These are phyloP conservation scores for Malurus melanocephalus DNA, from an alignment of 2,113 vertebrate genomes.

Conservation along the genomic window DNA sequence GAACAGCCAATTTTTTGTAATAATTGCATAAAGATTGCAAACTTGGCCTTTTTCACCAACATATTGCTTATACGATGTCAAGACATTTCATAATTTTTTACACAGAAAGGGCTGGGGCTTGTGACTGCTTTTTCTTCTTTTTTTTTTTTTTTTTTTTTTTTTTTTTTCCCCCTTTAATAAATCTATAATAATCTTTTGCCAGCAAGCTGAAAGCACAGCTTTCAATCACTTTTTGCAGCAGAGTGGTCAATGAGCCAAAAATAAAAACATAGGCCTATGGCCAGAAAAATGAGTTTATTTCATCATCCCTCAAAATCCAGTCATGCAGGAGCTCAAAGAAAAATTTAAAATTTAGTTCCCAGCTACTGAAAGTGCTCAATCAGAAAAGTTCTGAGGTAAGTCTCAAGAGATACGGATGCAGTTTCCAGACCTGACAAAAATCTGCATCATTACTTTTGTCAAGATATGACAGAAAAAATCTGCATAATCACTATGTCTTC, in stretches of 20 bases:
- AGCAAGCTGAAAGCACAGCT: neutral
- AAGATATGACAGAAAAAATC: neutral
- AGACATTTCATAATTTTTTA: neutral
- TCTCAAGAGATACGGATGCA: neutral
- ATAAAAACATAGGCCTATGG: neutral
- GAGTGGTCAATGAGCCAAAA: neutral
- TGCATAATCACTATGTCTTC: neutral
- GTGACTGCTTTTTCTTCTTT: accelerated
- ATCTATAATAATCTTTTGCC: neutral
- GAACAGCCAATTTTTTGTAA: neutral
- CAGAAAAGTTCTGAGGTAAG: neutral
- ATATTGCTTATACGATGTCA: neutral
- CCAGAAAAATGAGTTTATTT: neutral
- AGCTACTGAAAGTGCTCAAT: neutral
- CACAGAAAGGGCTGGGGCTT: neutral
- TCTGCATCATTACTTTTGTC: neutral
- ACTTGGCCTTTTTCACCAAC: neutral
- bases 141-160: too few relatives aligned
- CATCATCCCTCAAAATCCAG: neutral
- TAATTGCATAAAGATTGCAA: neutral
- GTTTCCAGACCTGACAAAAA: neutral
- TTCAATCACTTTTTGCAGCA: neutral
- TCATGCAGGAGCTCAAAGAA: neutral
- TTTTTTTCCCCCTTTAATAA: neutral
- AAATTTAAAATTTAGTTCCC: neutral